A percentile compares a stretch with the other conserved stretches of the same genome.
Conservation (phyloP, 2,888 invertebrate genomes). For the Orchestes rusci region DNA sequence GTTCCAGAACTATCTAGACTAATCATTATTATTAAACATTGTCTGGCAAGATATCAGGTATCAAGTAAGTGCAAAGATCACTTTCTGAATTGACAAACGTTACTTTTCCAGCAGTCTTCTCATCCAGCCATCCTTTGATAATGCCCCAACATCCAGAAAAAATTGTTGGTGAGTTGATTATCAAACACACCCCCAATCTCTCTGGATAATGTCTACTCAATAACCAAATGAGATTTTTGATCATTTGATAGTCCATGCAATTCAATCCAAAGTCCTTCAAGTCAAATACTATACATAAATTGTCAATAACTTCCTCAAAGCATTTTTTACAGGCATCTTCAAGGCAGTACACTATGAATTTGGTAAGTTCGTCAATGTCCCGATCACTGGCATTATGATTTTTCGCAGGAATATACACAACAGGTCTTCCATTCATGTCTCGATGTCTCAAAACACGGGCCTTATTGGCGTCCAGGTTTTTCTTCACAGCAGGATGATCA, state of each 20-base stretch:
- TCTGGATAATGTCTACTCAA: slow-evolving; percentile 73
- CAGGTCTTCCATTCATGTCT: slow-evolving; percentile 66
- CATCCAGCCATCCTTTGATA: slow-evolving; percentile 70
- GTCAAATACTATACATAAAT: slow-evolving; percentile 74
- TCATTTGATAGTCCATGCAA: slow-evolving; percentile 75
- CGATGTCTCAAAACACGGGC: slow-evolving; percentile 64
- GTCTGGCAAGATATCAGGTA: slow-evolving; percentile 70
- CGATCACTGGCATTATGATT: slow-evolving; percentile 66
- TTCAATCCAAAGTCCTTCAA: slow-evolving; percentile 64
- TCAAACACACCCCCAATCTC: slow-evolving; percentile 66
- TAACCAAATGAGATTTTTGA: slow-evolving; percentile 73
- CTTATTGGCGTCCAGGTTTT: slow-evolving; percentile 53
- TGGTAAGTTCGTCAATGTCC: slow-evolving; percentile 68
- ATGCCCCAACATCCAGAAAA: slow-evolving; percentile 74
- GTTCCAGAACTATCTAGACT: too few relatives aligned
- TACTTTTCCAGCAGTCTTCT: slow-evolving; percentile 71
- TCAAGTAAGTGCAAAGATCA: slow-evolving; percentile 65
- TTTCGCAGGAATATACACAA: slow-evolving; percentile 71
- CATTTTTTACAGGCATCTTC: slow-evolving; percentile 71
- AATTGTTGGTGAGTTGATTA: slow-evolving; percentile 65
- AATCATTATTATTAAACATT: slow-evolving; percentile 54
- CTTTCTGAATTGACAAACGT: slow-evolving; percentile 62
- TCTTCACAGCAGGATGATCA: slow-evolving; percentile 49
- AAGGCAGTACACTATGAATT: slow-evolving; percentile 70
- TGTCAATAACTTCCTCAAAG: slow-evolving; percentile 73